phyloP scores from a whole-genome alignment of 2,113 vertebrate species.

The Cyphomyrus plagiostoma region DNA sequence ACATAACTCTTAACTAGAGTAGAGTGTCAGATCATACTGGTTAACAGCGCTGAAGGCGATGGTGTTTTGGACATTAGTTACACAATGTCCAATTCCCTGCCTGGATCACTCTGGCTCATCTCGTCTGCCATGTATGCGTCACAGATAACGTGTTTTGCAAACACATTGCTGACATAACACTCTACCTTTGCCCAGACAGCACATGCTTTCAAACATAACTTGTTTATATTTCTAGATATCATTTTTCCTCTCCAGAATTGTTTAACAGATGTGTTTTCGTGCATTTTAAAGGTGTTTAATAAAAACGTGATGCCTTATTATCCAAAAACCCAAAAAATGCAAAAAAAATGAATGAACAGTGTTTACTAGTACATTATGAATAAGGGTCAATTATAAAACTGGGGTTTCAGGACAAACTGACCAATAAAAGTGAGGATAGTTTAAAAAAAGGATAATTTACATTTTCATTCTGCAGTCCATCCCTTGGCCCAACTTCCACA shows the following conservation, averaged over 20 bases:
- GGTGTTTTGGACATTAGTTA: not conserved
- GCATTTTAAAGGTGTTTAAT: not conserved
- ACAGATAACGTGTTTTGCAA: not conserved
- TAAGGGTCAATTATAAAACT: not conserved
- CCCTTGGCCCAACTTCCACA: conserved; percentile 91
- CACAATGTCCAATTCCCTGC: not conserved
- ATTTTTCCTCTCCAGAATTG: not conserved
- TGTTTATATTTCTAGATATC: not conserved
- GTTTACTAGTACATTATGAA: not conserved
- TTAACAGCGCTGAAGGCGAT: not conserved
- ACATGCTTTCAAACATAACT: not conserved
- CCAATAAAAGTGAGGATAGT: not conserved
- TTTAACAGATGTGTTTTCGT: not conserved
- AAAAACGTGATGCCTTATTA: not conserved
- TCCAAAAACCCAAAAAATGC: not conserved
- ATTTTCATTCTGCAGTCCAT: conserved; percentile 95
- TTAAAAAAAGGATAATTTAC: conserved; percentile 47
- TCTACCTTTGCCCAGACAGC: conserved; percentile 1
- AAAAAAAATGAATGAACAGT: not conserved
- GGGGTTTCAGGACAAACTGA: not conserved
- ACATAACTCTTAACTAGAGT: not conserved
- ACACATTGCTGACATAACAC: not conserved
- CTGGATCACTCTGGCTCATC: not conserved
- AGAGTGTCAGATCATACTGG: not conserved
- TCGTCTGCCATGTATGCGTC: not conserved